Evolutionary conservation across 1,140 invertebrate genomes (phyloP), one percentile per base, ranked within the genome.

Genomic region (Ceratitis capitata): DNA sequence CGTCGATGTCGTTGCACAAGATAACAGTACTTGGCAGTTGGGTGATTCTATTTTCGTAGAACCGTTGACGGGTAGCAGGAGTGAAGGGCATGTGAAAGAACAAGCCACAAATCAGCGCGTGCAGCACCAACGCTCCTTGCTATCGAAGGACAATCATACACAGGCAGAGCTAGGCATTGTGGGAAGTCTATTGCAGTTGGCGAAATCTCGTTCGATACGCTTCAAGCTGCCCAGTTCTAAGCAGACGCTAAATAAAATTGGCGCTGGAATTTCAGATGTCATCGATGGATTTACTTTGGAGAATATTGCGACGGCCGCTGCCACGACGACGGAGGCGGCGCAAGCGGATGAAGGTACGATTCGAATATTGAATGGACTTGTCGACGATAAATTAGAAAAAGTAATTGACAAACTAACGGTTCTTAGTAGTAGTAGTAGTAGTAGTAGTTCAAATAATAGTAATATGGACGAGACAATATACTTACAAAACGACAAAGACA

Each of bases 21-120:
- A 94, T 86, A 94, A 95, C 78, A 92, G 92, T 45, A 93, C 94
- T 23, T 94, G 94, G 88, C 91, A 91, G 23, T 88, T 94, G 51
- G 93, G 93, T 86, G 94, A 94, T 82, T 94, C 89, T 35, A 87
- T 95, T n/a, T 92, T 92, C 6, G 92, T 95, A 45, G 94, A 93
- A 4, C 93, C 88, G 53, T 84, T 78, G n/a, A 10, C 39, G 23
- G 10, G 19, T n/a, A 45, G 45, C 23, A 45, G 10, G 10, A 78
- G 69, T 47, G n/a, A 45, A 45, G 42, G 32, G 93, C 93, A 26
- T 39, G n/a, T 45, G n/a, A 32, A 35, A 26, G 32, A 39, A 53
- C 47, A 58, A 23, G 42, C 58, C 5, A 35, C 14, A 53, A 42
- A 10, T 1, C 56, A 47, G 12, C 56, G 23, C 10, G 39, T 9